Base-by-base conservation (phyloP, 1,140 invertebrate genomes). In the Antheraea mylitta region DNA sequence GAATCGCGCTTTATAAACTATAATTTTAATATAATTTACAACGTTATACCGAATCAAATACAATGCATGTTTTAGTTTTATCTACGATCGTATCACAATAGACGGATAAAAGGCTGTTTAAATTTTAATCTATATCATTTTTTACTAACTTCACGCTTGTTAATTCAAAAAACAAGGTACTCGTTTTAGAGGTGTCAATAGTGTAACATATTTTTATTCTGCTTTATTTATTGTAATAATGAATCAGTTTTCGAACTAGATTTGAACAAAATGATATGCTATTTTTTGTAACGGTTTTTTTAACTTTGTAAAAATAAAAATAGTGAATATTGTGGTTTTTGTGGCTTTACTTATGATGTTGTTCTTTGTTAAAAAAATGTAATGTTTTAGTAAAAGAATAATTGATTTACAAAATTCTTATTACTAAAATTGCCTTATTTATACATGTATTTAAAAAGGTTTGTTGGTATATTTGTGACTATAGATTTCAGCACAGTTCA, bases 21-120 rank as follows among this genome's bases (percentile, higher is more conserved):
- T 69, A 74, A 68, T 68, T 68, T 68, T 62, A 68, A 70, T 70
- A 70, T 63, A 58, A 64, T 65, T 22, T 48, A 64, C 60, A 70
- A 59, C 58, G 68, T 66, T 30, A 66, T 68, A 66, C 64, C 58
- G 66, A 30, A 45, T 45, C 64, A 63, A 71, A 67, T 64, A 62
- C 69, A 62, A 67, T 66, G 37, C 65, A 53, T 66, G 53, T 66
- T 36, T 22, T 38, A 16, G 22, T 10, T 16, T 66, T 66, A 66
- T 66, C 65, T 66, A 9, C 10, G 53, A 58, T 66, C 37, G 65
- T 59, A 66, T 66, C 65, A 22, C 30, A 30, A 58, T 30, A 66
- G 13, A 22, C 7, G 36, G 65, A 66, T 66, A 53, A 30, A 45
- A 66, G n/a, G 53, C 18, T 64, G 45, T 53, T 53, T 18, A 45